These are phyloP conservation scores for Sebastes kiyomatsui DNA, from an alignment of 2,797 vertebrate genomes.

Conservation along the genomic window DNA sequence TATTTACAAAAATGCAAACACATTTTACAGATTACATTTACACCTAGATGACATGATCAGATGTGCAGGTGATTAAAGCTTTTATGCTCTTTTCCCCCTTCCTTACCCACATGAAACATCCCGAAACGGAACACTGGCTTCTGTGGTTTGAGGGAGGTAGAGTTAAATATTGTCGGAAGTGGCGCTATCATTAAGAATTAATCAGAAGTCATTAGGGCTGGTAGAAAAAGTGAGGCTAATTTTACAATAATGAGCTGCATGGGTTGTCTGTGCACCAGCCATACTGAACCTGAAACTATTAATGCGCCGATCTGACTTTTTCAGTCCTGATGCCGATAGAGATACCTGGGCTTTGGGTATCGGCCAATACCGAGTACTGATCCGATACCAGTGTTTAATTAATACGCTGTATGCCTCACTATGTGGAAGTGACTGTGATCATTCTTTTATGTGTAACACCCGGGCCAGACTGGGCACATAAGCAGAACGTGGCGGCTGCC, in stretches of 20 bases:
- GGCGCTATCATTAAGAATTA: conserved; percentile 9
- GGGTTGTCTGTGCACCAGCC: not conserved
- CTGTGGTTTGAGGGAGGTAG: not conserved
- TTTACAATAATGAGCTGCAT: conserved; percentile 2
- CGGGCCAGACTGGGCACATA: too few species aligned
- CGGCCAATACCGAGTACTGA: too few species aligned
- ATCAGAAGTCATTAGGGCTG: conserved; percentile 3
- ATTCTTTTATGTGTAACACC: too few species aligned
- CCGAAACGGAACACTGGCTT: not conserved
- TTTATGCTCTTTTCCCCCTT: not conserved
- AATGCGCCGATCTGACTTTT: not conserved
- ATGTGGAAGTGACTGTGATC: too few species aligned
- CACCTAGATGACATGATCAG: not conserved
- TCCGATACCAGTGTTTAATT: too few species aligned
- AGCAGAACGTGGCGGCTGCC: too few species aligned
- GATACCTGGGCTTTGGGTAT: too few species aligned
- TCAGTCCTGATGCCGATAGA: too few species aligned
- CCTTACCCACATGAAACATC: not conserved
- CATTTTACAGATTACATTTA: not conserved
- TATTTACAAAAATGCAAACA: conserved; percentile 4
- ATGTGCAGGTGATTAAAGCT: not conserved
- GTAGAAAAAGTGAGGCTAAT: not conserved
- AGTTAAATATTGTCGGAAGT: conserved; percentile 13
- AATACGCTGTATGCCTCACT: too few species aligned
- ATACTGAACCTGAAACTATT: not conserved